Evolutionary conservation across 2,797 vertebrate genomes (phyloP).

Genomic region (Hydrophis major): DNA sequence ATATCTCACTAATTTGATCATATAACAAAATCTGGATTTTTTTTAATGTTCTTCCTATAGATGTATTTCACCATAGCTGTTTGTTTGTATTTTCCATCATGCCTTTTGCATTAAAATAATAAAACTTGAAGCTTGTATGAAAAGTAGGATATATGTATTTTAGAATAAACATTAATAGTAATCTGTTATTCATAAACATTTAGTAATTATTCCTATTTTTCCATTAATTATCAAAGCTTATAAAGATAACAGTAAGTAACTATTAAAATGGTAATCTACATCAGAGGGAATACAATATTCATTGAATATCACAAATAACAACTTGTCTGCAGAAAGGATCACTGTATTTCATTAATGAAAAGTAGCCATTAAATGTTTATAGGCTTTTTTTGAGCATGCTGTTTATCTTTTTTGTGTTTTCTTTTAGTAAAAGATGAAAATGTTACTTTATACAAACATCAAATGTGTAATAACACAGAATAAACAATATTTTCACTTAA

Average conservation of each 20-base stretch:
- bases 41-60: background rate
- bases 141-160: conserved; percentile 12
- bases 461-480: background rate
- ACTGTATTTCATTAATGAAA: conserved; percentile 29
- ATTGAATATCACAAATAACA: background rate
- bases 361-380: background rate
- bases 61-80: background rate
- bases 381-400: background rate
- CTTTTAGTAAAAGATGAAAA: conserved; percentile 1
- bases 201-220: background rate
- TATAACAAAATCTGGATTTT: background rate
- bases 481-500: background rate
- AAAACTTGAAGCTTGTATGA: background rate
- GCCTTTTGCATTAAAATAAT: conserved; percentile 9
- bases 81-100: conserved; percentile 1
- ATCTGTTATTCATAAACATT: background rate
- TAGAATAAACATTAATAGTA: conserved; percentile 15
- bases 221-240: background rate
- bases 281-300: background rate
- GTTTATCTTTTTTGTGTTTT: background rate
- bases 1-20: background rate
- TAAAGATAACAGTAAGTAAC: background rate
- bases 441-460: background rate
- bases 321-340: conserved; percentile 29
- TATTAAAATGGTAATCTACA: conserved; percentile 26